Base-by-base conservation (phyloP, 2,113 vertebrate species). In the Lepus timidus region DNA sequence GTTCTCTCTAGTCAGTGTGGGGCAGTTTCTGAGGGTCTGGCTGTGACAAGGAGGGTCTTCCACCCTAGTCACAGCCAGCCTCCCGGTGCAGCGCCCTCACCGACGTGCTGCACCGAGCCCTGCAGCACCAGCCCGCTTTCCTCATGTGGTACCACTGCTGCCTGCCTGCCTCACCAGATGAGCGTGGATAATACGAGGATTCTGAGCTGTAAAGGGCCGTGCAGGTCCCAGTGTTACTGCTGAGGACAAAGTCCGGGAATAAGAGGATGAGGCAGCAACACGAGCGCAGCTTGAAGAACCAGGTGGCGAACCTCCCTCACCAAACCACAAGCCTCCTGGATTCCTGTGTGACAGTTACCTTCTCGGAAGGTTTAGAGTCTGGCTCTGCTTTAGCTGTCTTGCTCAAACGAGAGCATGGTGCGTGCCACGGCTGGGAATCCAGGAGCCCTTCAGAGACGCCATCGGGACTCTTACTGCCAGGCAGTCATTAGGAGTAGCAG, bases 1-100 rank as follows among this genome's bases (percentile, higher is more conserved):
- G 2, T 39, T 61, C 36, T 17, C 62, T 85, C 82, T 33, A 25
- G 14, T 86, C 71, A 19, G 33, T 67, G 29, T 44, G 75, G 81
- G 29, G 93, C 73, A 13, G 0, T 85, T 85, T 73, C n/a, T 51
- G 25, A 65, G 85, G 64, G 62, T 80, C 49, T 16, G 31, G 10
- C 31, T 17, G 19, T 58, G 52, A 71, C 70, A 31, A 5, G 39
- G 4, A 39, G 33, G 19, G 8, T 44, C 58, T 51, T 2, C 9
- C 29, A 62, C 65, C 76, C 19, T 9, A 4, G 17, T 22, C 22
- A 3, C 25, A 10, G 44, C 22, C n/a, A 23, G 0, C 31, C 31
- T 44, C 29, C 61, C 44, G 2, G 0, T 11, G 36, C 3, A 10
- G 49, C 22, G 44, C n/a, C 17, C 22, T 20, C 3, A 23, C 3